Base-by-base conservation (phyloP, 2,888 invertebrate species). In the Pseudolycoriella hygida region DNA sequence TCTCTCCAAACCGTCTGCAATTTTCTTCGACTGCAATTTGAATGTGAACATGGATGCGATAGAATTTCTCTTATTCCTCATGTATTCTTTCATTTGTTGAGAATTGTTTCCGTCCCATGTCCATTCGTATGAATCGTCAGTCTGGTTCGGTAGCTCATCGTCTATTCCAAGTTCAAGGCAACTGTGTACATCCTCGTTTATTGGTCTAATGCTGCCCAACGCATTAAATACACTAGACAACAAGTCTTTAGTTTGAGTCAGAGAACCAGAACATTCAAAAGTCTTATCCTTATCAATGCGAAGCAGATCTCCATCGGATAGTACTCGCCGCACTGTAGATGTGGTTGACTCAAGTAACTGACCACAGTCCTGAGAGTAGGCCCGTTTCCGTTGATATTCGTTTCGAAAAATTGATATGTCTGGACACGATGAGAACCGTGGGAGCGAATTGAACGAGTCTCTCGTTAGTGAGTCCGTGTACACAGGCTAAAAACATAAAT, bases 211-310 rank as follows among this genome's bases (percentile, higher is more conserved):
- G 3, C 70, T 76, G 17, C 83, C 83, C 47, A 87, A 61, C 11
- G 85, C 82, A 54, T 80, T 79, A 0, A 85, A 83, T 40, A 88
- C 77, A 57, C 80, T 74, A 1, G 82, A 78, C 45, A 87, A 59
- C 2, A 88, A 60, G 56, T 84, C 82, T 5, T 79, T 79, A 8
- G 84, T 83, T 55, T 82, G 78, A 1, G 84, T 73, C 51, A 80
- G 72, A 10, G 77, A 73, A 17, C 76, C 75, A 4, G 25, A 25
- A 8, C 8, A 4, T 48, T 62, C 62, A 52, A 64, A 64, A 0
- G 87, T 86, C 49, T 77, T 77, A 52, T 78, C 77, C 55, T 79
- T 79, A 59, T 88, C 84, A 50, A 87, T 84, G 37, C 77, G 73
- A 48, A 77, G 72, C 40, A 88, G 67, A 60, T 87, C 85, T 1